These are phyloP conservation scores for Falco biarmicus DNA, from an alignment of 2,797 vertebrate species.

Conservation along the genomic window DNA sequence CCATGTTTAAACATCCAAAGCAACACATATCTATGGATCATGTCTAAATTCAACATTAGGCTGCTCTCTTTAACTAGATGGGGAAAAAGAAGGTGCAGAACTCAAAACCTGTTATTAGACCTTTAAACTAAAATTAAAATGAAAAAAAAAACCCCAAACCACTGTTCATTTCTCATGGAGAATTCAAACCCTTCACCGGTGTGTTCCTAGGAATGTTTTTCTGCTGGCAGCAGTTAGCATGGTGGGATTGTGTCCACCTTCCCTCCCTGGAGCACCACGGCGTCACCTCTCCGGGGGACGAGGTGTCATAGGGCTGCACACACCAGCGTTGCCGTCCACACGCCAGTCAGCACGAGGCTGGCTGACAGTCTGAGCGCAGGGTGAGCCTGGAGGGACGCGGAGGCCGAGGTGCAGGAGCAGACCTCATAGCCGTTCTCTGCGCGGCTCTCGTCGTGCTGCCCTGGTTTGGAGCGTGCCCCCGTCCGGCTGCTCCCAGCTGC, in stretches of 20 bases:
- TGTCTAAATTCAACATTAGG: background rate
- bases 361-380: background rate
- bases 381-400: background rate
- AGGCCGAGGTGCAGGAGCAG: conserved; percentile 90
- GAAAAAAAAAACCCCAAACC: background rate
- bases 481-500: conserved; percentile 72
- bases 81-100: conserved; percentile 30
- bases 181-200: conserved; percentile 46
- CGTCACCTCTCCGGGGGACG: background rate
- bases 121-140: conserved; percentile 41
- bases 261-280: background rate
- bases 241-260: background rate
- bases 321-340: background rate
- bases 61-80: background rate
- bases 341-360: background rate
- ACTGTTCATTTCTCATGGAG: conserved; percentile 69
- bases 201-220: conserved; percentile 59
- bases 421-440: conserved; percentile 89
- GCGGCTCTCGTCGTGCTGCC: conserved; percentile 82
- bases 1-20: background rate
- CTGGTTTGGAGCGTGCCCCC: conserved; percentile 74
- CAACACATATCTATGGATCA: background rate
- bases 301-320: conserved; percentile 23
- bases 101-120: conserved; percentile 28
- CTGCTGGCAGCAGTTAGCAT: background rate